Percentiles rank a stretch among this genome's conserved stretches.
Evolutionary conservation across 2,797 vertebrate genomes (phyloP).

Genomic region (Dryobates pubescens): DNA sequence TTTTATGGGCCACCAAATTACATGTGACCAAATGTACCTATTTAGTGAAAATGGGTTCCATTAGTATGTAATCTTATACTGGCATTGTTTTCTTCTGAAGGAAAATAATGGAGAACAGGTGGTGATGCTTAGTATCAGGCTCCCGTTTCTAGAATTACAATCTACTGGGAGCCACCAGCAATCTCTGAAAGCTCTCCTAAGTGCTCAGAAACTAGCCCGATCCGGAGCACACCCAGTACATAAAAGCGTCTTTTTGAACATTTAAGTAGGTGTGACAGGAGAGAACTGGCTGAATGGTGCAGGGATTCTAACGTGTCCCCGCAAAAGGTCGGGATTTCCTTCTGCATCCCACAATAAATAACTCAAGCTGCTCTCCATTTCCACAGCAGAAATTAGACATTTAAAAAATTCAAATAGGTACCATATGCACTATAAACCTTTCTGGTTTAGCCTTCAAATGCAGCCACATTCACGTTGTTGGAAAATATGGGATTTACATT

Average conservation of each 20-base stretch:
- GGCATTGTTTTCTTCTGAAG: slow-evolving; percentile 79
- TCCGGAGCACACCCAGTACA: slow-evolving; percentile 64
- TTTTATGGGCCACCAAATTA: slow-evolving; percentile 77
- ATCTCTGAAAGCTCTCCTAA: slow-evolving; percentile 75
- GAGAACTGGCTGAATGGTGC: slow-evolving; percentile 55
- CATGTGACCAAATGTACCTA: slow-evolving; percentile 76
- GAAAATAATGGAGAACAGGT: slow-evolving; percentile 78
- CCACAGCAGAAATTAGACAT: slow-evolving; percentile 65
- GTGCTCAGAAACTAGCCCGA: slow-evolving; percentile 68
- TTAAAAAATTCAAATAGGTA: slow-evolving; percentile 71
- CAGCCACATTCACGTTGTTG: slow-evolving; percentile 10
- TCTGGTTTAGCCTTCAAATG: slow-evolving; percentile 57
- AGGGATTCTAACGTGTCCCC: slow-evolving; percentile 58
- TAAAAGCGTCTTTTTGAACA: slow-evolving; percentile 73
- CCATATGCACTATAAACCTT: slow-evolving; percentile 65
- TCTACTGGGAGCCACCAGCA: slow-evolving; percentile 75
- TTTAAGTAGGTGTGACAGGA: slow-evolving; percentile 75
- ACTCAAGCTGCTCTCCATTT: slow-evolving; percentile 67
- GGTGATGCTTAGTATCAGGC: slow-evolving; percentile 74
- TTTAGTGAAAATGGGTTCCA: slow-evolving; percentile 78
- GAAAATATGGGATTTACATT: slow-evolving; percentile 48
- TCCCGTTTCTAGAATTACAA: slow-evolving; percentile 81
- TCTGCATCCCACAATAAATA: slow-evolving; percentile 72
- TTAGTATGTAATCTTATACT: slow-evolving; percentile 76
- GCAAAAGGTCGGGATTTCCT: slow-evolving; percentile 63